These are phyloP conservation scores for Zaprionus ornatus DNA, from an alignment of 1,140 invertebrate genomes.

Conservation along the genomic window DNA sequence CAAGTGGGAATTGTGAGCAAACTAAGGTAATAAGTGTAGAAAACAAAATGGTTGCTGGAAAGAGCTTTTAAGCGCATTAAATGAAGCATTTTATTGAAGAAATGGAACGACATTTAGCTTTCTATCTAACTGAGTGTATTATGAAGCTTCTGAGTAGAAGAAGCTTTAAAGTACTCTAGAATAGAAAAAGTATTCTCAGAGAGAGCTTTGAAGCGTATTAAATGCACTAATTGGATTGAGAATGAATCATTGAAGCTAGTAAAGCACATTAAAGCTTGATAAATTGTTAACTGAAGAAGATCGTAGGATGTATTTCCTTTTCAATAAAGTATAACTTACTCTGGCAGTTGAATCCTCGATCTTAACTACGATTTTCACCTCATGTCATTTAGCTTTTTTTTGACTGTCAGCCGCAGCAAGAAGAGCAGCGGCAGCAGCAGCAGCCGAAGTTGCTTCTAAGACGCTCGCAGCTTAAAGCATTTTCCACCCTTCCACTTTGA, in stretches of 20 bases:
- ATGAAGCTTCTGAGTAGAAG: no score
- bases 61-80: not conserved
- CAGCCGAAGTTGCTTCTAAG: constrained; percentile 32
- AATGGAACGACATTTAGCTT: no score
- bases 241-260: no score
- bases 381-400: constrained; percentile 13
- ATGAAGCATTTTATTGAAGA: no score
- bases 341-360: not conserved
- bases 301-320: no score
- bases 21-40: not conserved
- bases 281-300: no score
- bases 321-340: not conserved
- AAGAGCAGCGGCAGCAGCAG: not conserved
- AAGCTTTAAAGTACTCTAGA: no score
- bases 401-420: not conserved
- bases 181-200: no score
- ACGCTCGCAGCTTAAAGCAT: constrained; percentile 20
- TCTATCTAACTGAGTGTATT: no score
- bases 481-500: not conserved
- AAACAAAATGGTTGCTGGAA: not conserved
- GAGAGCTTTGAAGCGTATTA: no score
- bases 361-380: not conserved
- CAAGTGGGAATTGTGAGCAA: not conserved
- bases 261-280: no score
- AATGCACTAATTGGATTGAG: no score